These are phyloP conservation scores for Sericinus montela DNA, from an alignment of 2,888 invertebrate species.

Conservation along the genomic window DNA sequence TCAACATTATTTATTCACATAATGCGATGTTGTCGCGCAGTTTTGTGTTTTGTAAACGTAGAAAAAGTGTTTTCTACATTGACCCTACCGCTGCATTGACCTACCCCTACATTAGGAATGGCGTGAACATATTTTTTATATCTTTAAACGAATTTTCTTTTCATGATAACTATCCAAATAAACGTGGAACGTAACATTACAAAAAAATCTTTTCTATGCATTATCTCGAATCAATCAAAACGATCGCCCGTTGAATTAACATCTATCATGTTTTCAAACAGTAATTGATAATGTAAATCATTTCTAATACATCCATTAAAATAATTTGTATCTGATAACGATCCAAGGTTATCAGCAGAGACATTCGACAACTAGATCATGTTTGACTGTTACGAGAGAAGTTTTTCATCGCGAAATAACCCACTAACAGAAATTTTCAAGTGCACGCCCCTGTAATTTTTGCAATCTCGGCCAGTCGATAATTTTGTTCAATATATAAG, in stretches of 20 bases:
- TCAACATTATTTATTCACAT: too few relatives aligned
- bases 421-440: slow-evolving; percentile 35
- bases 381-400: slow-evolving; percentile 2
- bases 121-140: too few relatives aligned
- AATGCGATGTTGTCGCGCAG: too few relatives aligned
- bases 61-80: too few relatives aligned
- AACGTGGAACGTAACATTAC: too few relatives aligned
- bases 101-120: too few relatives aligned
- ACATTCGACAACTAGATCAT: not conserved
- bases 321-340: not conserved
- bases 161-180: too few relatives aligned
- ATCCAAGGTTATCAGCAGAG: slow-evolving; percentile 2
- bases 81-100: too few relatives aligned
- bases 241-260: not conserved
- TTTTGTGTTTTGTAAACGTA: too few relatives aligned
- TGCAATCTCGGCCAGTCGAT: slow-evolving; percentile 45
- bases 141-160: too few relatives aligned
- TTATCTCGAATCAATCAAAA: not conserved
- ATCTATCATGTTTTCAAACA: not conserved
- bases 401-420: slow-evolving; percentile 21
- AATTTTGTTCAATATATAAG: slow-evolving; percentile 55
- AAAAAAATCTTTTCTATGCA: too few relatives aligned
- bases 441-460: slow-evolving; percentile 36
- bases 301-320: not conserved
- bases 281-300: not conserved